These are phyloP conservation scores for Pandemis corylana DNA, from an alignment of 2,888 invertebrate species.

Conservation along the genomic window DNA sequence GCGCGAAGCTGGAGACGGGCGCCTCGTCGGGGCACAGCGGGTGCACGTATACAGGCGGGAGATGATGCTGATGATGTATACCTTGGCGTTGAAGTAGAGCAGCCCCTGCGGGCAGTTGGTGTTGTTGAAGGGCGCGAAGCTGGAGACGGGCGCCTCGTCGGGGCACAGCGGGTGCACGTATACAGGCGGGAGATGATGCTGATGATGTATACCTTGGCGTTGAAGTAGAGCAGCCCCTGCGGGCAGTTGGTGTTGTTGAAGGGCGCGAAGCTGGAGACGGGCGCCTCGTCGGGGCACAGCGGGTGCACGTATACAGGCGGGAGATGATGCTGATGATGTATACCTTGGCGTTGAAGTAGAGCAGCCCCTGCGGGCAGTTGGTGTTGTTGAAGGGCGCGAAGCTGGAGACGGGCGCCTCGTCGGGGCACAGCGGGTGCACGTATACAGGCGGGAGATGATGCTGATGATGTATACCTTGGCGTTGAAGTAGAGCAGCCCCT, in stretches of 20 bases:
- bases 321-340: no score
- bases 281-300: slow-evolving; percentile 91
- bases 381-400: slow-evolving; percentile 98
- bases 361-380: slow-evolving; percentile 97
- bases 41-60: no score
- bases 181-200: no score
- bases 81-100: slow-evolving; percentile 95
- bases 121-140: slow-evolving; percentile 98
- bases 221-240: slow-evolving; percentile 97
- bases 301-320: no score
- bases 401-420: slow-evolving; percentile 86
- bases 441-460: no score
- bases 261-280: slow-evolving; percentile 91
- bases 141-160: slow-evolving; percentile 87
- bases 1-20: slow-evolving; percentile 89
- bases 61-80: slow-evolving; percentile 52
- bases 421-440: slow-evolving; percentile 94
- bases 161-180: slow-evolving; percentile 94
- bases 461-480: slow-evolving; percentile 83
- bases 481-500: slow-evolving; percentile 98
- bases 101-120: slow-evolving; percentile 98
- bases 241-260: slow-evolving; percentile 99
- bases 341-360: slow-evolving; percentile 95
- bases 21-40: slow-evolving; percentile 93
- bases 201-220: slow-evolving; percentile 86